Conservation (phyloP, 1,140 invertebrate species). For the Asbolus verrucosus region DNA sequence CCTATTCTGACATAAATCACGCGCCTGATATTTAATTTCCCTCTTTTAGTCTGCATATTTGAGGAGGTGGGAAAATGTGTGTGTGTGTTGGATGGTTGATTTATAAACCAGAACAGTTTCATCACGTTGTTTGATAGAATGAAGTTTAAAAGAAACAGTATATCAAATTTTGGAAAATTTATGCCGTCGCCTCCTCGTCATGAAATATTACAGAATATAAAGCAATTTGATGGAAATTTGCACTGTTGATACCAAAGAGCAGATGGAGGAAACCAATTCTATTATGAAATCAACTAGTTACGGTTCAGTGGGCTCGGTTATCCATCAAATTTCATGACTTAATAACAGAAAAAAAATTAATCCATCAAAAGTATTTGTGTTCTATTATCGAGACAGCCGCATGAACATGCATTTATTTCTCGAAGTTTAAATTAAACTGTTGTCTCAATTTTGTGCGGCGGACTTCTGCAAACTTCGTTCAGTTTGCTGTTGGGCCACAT, state of each 20-base stretch:
- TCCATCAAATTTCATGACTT: slow-evolving; percentile 2
- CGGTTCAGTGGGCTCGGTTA: too few relatives aligned
- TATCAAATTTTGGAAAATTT: slow-evolving; percentile 3
- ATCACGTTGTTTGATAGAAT: slow-evolving; percentile 15
- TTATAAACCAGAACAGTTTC: slow-evolving; percentile 23
- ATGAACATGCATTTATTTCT: too few relatives aligned
- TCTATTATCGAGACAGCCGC: too few relatives aligned
- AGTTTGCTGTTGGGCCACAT: too few relatives aligned
- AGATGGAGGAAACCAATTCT: too few relatives aligned
- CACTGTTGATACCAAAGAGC: not conserved
- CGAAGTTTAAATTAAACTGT: slow-evolving; percentile 27
- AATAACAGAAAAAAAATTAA: not conserved
- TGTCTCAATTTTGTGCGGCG: not conserved
- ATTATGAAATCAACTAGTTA: too few relatives aligned
- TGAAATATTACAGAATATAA: slow-evolving; percentile 1
- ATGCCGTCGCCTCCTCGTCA: slow-evolving; percentile 1
- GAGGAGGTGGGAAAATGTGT: not conserved
- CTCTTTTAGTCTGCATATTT: not conserved
- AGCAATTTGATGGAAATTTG: slow-evolving; percentile 36
- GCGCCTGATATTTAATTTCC: not conserved
- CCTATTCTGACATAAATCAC: not conserved
- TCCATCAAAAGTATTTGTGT: slow-evolving; percentile 32
- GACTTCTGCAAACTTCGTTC: too few relatives aligned
- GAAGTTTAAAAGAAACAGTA: not conserved
- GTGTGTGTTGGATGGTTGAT: not conserved